A percentile compares a stretch with the other conserved stretches of the same genome.
Evolutionary conservation across 1,140 invertebrate species (phyloP).

Genomic region (Zelostemma sp.): DNA sequence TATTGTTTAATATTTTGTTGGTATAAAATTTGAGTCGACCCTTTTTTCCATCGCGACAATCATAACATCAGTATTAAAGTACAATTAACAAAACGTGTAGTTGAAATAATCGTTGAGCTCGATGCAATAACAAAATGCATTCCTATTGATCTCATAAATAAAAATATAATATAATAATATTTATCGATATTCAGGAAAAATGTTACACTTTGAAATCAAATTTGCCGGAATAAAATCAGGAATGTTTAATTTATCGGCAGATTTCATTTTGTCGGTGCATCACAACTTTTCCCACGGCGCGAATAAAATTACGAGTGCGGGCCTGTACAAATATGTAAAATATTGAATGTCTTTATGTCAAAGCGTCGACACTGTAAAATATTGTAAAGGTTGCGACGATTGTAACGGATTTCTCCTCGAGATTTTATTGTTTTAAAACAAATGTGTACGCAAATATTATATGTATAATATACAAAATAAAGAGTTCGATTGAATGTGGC

Average conservation of each 20-base stretch:
- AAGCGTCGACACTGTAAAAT: slow-evolving; percentile 41
- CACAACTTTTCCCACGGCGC: background rate
- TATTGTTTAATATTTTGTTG: slow-evolving; percentile 4
- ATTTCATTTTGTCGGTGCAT: background rate
- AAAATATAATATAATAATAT: background rate
- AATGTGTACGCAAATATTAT: slow-evolving; percentile 35
- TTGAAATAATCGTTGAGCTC: background rate
- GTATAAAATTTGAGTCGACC: background rate
- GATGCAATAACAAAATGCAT: slow-evolving; percentile 14
- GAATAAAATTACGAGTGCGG: slow-evolving; percentile 9
- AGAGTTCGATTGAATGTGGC: slow-evolving; percentile 19
- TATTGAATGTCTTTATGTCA: slow-evolving; percentile 22
- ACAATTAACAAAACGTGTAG: slow-evolving; percentile 8
- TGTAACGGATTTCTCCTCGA: slow-evolving; percentile 26
- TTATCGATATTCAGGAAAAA: slow-evolving; percentile 7
- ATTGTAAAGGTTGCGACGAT: slow-evolving; percentile 41
- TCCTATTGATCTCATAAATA: slow-evolving; percentile 20
- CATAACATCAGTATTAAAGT: slow-evolving; percentile 31
- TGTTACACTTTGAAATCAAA: background rate
- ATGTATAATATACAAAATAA: slow-evolving; percentile 29
- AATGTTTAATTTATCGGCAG: background rate
- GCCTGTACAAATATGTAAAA: slow-evolving; percentile 41
- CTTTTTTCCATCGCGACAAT: slow-evolving; percentile 18
- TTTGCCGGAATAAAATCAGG: slow-evolving; percentile 1
- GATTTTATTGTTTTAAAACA: slow-evolving; percentile 30